phyloP scores from a whole-genome alignment of 1,140 invertebrate species.

The Laodelphax striatellus region DNA sequence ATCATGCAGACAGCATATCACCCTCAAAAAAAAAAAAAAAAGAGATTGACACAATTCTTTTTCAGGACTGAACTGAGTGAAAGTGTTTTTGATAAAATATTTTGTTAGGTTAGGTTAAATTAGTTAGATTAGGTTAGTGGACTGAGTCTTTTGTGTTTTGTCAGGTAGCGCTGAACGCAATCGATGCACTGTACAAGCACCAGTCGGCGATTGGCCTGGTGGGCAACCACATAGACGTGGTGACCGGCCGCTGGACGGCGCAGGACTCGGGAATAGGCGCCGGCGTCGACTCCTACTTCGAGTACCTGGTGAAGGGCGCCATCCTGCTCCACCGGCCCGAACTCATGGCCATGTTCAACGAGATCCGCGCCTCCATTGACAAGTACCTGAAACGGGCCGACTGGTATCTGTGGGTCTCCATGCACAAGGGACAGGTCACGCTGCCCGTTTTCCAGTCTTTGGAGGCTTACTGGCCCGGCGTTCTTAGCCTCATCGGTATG shows the following conservation, averaged over 20 bases:
- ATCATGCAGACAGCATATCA: too few relatives aligned
- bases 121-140: too few relatives aligned
- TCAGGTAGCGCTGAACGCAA: constrained; percentile 79
- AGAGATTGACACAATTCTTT: too few relatives aligned
- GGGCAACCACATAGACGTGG: constrained; percentile 95
- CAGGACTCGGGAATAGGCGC: constrained; percentile 87
- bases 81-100: too few relatives aligned
- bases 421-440: constrained; percentile 89
- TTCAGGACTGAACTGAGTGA: too few relatives aligned
- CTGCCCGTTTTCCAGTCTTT: constrained; percentile 95
- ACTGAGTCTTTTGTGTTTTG: too few relatives aligned
- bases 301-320: constrained; percentile 87
- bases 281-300: constrained; percentile 97
- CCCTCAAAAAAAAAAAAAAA: too few relatives aligned
- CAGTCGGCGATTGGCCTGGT: constrained; percentile 81
- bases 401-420: constrained; percentile 94
- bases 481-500: constrained; percentile 77
- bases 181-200: constrained; percentile 77
- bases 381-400: constrained; percentile 80
- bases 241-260: constrained; percentile 92
- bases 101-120: too few relatives aligned
- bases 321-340: constrained; percentile 69
- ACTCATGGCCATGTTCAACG: constrained; percentile 83
- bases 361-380: constrained; percentile 68
- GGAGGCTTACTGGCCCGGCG: constrained; percentile 96